A percentile compares a stretch with the other conserved stretches of the same genome.
phyloP scores from a whole-genome alignment of 2,888 invertebrate genomes.

The Amphiduros pacificus region DNA sequence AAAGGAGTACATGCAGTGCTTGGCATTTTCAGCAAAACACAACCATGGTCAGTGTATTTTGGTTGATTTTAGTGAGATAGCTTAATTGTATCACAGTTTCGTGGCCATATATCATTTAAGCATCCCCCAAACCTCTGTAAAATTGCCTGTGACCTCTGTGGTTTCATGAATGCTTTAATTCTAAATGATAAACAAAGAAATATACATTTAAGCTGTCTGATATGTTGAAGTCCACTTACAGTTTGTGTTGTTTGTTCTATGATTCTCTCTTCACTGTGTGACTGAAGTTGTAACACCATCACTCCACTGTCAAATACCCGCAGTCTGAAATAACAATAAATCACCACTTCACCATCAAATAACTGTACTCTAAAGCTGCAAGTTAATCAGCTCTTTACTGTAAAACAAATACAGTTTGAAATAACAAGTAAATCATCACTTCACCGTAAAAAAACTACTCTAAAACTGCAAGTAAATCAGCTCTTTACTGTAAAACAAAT shows the following conservation, averaged over 20 bases:
- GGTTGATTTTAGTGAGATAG: too few species aligned
- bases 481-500: not conserved
- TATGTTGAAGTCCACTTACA: constrained; percentile 38
- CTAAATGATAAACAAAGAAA: not conserved
- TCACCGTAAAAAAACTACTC: not conserved
- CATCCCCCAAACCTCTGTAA: too few species aligned
- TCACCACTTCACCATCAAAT: not conserved
- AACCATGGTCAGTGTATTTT: too few species aligned
- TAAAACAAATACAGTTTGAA: not conserved
- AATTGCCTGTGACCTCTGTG: too few species aligned
- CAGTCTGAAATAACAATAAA: constrained; percentile 63
- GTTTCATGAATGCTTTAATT: not conserved
- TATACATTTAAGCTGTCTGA: not conserved
- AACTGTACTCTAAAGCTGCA: not conserved
- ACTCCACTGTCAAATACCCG: constrained; percentile 89
- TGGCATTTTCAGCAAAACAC: too few species aligned
- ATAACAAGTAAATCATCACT: not conserved
- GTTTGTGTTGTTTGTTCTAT: constrained; percentile 55
- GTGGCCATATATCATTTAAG: too few species aligned
- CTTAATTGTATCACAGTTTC: too few species aligned
- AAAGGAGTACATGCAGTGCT: too few species aligned
- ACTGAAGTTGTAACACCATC: constrained; percentile 83
- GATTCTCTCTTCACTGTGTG: constrained; percentile 63
- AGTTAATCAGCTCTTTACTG: not conserved
- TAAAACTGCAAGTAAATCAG: not conserved